Conservation (phyloP, 64 coral and sea anemone species). For the Cladopsammia gracilis region DNA sequence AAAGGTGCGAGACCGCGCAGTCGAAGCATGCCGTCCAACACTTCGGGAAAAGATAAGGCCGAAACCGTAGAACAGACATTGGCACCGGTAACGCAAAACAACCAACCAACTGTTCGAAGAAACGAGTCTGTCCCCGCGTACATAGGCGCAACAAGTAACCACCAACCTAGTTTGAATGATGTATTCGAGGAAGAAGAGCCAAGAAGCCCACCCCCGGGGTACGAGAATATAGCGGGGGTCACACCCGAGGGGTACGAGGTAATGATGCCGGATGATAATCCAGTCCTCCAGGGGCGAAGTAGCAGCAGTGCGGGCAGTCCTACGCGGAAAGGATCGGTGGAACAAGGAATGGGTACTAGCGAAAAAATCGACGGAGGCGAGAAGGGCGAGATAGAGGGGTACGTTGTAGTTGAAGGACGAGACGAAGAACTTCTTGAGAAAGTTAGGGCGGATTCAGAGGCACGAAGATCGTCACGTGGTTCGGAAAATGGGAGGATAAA, state of each 20-base stretch:
- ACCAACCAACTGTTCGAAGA: not conserved
- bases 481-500: not conserved
- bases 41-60: not conserved
- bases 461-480: not conserved
- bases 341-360: not conserved
- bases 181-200: not conserved
- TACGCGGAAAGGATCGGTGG: not conserved
- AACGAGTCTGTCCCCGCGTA: constrained; percentile 13
- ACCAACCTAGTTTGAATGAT: not conserved
- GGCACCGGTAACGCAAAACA: not conserved
- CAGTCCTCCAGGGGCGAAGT: not conserved
- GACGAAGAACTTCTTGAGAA: constrained; percentile 75
- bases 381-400: constrained; percentile 24
- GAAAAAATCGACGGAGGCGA: not conserved
- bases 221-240: constrained; percentile 28
- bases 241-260: constrained; percentile 76
- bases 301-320: not conserved
- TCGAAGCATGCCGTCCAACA: constrained; percentile 35
- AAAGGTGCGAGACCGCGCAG: constrained; percentile 32
- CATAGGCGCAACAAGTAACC: not conserved
- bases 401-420: constrained; percentile 57
- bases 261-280: constrained; percentile 43
- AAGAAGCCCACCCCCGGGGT: constrained; percentile 19
- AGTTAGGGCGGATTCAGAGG: constrained; percentile 17
- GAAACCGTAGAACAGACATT: not conserved